Base-by-base conservation (phyloP, 2,888 invertebrate species). In the Cartodere bifasciata region DNA sequence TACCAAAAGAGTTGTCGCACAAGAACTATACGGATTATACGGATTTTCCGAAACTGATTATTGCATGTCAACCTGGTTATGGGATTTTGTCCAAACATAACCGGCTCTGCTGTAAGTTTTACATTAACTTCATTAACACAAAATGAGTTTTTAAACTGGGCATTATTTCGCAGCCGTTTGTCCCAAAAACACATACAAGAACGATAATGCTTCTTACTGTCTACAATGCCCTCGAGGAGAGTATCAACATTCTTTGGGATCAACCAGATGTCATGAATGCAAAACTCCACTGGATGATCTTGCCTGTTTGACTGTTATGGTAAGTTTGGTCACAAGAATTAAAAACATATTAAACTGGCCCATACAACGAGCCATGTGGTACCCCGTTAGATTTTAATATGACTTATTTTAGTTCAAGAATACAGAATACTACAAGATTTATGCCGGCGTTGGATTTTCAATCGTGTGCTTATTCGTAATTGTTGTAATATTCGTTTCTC, bases 61-160 rank as follows among this genome's bases (percentile, higher is more conserved):
- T 56, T n/a, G 41, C 45, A n/a, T 61, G 61, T 39, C 49, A 47
- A 7, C 47, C 50, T 21, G 60, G 61, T 3, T 61, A 53, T 45
- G 60, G 59, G 22, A 44, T 60, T 11, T 47, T 51, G 29, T 47
- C 47, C 16, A 46, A 45, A 12, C 45, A 47, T n/a, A 52, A 53
- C 28, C 41, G 46, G 27, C 36, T 60, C 30, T 61, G 60, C 38
- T 48, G 60, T 59, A 48, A 48, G 49, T 42, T 15, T 12, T 21
- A 23, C 10, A 9, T 24, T 6, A 24, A 24, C 10, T 9, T 24
- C 6, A 9, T 24, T 7, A 7, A 10, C 6, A 14, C 13, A 5
- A 20, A 6, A 13, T 14, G n/a, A n/a, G n/a, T n/a, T n/a, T n/a
- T n/a, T n/a, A n/a, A n/a, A n/a, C n/a, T n/a, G n/a, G n/a, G n/a